Evolutionary conservation across 2,113 vertebrate species (phyloP).

Genomic region (Paedocypris sp.): DNA sequence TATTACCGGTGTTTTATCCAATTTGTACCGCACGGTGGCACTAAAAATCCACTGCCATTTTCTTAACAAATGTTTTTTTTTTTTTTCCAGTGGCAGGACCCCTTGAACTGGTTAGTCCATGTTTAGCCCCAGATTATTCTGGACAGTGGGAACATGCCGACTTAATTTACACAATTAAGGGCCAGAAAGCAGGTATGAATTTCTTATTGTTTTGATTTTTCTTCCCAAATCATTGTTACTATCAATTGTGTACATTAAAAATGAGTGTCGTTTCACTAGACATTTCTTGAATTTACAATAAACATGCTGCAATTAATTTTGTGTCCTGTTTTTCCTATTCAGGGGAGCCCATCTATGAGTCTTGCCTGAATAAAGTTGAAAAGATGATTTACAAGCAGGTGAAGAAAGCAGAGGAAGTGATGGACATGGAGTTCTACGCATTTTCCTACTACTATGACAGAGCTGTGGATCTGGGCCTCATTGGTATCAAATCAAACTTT

Average conservation of each 20-base stretch:
- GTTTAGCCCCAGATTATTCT: constrained; percentile 68
- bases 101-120: constrained; percentile 75
- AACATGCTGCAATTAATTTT: no score
- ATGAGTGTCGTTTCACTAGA: no score
- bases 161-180: constrained; percentile 70
- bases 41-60: not conserved
- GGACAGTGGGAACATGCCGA: constrained; percentile 78
- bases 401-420: constrained; percentile 56
- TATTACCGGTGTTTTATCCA: no score
- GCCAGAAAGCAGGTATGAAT: constrained; percentile 76
- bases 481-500: constrained; percentile 58
- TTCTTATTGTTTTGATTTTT: no score
- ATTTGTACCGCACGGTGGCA: not conserved
- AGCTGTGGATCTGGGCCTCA: constrained; percentile 68
- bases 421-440: constrained; percentile 73
- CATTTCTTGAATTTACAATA: no score
- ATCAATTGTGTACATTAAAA: no score
- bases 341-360: constrained; percentile 65
- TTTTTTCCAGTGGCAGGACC: constrained; percentile 59
- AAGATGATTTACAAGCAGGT: constrained; percentile 72
- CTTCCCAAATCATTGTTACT: no score
- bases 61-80: not conserved
- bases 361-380: constrained; percentile 68
- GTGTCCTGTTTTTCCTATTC: constrained; percentile 1
- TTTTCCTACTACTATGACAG: constrained; percentile 90